Evolutionary conservation across 2,113 vertebrate genomes (phyloP).

Genomic region (Gavia stellata): DNA sequence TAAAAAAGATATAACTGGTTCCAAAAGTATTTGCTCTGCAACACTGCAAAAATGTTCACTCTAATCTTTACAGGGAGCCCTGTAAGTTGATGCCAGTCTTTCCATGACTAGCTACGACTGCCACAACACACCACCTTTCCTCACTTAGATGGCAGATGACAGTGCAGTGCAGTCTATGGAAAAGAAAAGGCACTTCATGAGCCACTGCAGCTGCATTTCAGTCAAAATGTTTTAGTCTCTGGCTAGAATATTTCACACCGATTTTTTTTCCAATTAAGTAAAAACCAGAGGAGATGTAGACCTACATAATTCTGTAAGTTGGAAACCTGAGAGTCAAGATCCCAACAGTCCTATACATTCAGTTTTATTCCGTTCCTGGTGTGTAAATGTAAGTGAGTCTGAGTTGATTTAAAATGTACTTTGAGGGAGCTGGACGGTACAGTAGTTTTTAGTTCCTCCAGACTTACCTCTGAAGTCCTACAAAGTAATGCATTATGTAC

Average conservation of each 20-base stretch:
- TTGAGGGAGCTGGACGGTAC: not conserved
- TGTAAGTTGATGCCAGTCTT: not conserved
- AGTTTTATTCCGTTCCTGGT: not conserved
- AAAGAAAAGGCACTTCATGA: not conserved
- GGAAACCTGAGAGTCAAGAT: not conserved
- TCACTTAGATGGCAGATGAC: not conserved
- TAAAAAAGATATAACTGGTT: not conserved
- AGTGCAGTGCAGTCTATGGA: not conserved
- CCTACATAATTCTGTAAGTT: not conserved
- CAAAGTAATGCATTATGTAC: conserved; percentile 16
- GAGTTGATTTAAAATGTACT: not conserved
- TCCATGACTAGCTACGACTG: not conserved
- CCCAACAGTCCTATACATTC: not conserved
- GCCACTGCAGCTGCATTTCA: not conserved
- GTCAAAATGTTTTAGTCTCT: not conserved
- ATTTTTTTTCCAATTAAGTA: not conserved
- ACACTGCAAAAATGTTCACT: not conserved
- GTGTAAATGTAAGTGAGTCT: not conserved
- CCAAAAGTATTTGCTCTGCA: not conserved
- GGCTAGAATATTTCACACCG: not conserved
- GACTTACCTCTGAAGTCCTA: conserved; percentile 47
- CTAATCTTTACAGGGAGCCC: not conserved
- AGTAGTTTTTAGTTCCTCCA: not conserved
- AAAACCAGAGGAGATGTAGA: not conserved
- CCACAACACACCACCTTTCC: not conserved